These are phyloP conservation scores for Patiria pectinifera DNA, from an alignment of 53 echinoderm and acorn worm genomes.

Conservation along the genomic window DNA sequence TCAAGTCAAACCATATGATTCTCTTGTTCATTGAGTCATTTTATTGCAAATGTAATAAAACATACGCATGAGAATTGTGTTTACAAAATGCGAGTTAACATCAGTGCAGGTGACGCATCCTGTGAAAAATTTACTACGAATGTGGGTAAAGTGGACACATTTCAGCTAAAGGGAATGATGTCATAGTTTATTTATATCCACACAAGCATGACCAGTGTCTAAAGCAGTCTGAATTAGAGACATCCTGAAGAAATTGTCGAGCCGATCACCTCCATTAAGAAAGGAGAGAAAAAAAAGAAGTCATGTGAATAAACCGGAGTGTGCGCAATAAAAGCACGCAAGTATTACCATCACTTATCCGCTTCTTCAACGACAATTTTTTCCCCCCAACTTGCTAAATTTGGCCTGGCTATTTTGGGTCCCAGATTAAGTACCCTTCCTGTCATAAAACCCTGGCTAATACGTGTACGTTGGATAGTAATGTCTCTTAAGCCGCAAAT, in stretches of 20 bases:
- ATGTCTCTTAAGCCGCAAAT: background rate
- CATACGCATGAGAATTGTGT: background rate
- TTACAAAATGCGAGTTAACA: background rate
- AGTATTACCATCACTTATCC: conserved; percentile 25
- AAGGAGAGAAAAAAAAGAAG: background rate
- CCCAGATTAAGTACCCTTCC: conserved; percentile 39
- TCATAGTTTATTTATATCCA: conserved; percentile 16
- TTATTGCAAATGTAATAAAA: too few relatives aligned
- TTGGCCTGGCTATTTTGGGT: conserved; percentile 46
- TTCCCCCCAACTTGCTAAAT: conserved; percentile 33
- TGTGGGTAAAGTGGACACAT: background rate
- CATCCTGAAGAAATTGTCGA: background rate
- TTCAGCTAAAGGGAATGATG: background rate
- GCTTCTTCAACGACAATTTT: background rate
- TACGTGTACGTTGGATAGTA: background rate
- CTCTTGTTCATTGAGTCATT: too few relatives aligned
- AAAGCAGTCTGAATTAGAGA: conserved; percentile 1
- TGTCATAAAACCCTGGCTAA: conserved; percentile 40
- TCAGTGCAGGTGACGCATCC: background rate
- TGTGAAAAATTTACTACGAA: background rate
- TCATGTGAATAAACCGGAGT: background rate
- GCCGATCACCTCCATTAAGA: background rate
- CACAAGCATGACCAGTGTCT: background rate
- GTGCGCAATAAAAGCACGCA: background rate
- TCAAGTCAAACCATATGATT: too few relatives aligned